Conservation (phyloP, 2,113 vertebrate genomes). For the Mesocricetus auratus region DNA sequence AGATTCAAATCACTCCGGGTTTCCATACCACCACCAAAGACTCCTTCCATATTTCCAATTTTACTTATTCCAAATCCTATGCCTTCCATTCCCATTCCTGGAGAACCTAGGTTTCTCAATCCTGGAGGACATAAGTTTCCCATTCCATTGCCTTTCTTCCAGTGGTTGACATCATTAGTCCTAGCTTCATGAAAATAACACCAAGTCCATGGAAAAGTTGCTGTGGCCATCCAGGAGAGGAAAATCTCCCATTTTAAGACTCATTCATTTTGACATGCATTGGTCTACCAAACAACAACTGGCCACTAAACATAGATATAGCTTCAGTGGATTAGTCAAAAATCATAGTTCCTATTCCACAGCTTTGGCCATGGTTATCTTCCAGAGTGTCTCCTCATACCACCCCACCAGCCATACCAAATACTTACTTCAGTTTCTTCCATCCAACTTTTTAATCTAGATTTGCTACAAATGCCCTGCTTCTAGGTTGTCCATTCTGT, state of each 20-base stretch:
- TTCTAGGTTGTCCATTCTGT: constrained; percentile 96
- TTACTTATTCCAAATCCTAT: neutral
- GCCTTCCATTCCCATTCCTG: neutral
- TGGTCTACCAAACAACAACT: constrained; percentile 95
- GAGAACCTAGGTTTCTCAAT: neutral
- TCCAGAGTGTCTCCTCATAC: constrained; percentile 96
- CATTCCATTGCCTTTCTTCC: constrained; percentile 95
- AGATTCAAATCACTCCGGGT: neutral
- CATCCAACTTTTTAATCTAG: constrained; percentile 98
- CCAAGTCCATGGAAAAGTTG: constrained; percentile 97
- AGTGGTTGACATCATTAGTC: constrained; percentile 94
- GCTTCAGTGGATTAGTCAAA: constrained; percentile 97
- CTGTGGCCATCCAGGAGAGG: constrained; percentile 92
- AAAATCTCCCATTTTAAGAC: constrained; percentile 95
- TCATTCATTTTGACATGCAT: constrained; percentile 99
- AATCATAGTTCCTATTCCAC: constrained; percentile 97
- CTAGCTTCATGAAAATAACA: constrained; percentile 95
- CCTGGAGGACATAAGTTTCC: constrained; percentile 82
- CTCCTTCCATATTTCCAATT: neutral
- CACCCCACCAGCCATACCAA: constrained; percentile 96
- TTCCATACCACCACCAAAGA: neutral
- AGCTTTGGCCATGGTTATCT: constrained; percentile 97
- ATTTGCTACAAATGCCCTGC: constrained; percentile 96
- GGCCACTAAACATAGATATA: constrained; percentile 98
- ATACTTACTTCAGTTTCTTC: constrained; percentile 99